Evolutionary conservation across 2,888 invertebrate genomes (phyloP).

Genomic region (Acronicta alni): DNA sequence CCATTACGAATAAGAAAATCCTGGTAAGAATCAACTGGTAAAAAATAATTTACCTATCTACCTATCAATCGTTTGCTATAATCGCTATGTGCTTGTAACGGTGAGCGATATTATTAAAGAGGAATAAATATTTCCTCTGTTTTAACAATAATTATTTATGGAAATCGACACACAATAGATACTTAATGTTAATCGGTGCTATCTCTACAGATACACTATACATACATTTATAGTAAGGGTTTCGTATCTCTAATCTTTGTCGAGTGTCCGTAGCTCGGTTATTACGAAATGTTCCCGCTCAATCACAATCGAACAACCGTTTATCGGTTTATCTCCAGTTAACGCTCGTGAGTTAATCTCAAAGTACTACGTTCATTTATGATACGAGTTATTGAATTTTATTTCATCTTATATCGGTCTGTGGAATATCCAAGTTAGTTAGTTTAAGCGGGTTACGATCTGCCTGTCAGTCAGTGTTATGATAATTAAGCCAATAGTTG

Average conservation of each 20-base stretch:
- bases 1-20: too few species aligned
- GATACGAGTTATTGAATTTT: slow-evolving; percentile 20
- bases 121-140: too few species aligned
- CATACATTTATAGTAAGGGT: neutral
- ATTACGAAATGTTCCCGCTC: slow-evolving; percentile 31
- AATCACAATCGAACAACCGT: slow-evolving; percentile 29
- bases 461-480: too few species aligned
- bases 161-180: neutral
- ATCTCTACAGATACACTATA: too few species aligned
- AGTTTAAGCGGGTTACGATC: too few species aligned
- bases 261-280: slow-evolving; percentile 13
- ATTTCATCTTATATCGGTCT: neutral
- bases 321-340: slow-evolving; percentile 31
- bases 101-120: too few species aligned
- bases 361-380: neutral
- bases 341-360: slow-evolving; percentile 11
- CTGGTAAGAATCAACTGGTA: too few species aligned
- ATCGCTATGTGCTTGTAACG: too few species aligned
- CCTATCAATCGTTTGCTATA: too few species aligned
- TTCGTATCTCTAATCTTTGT: neutral
- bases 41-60: too few species aligned
- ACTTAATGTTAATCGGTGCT: neutral
- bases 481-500: too few species aligned
- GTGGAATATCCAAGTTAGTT: neutral
- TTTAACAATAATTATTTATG: too few species aligned